A percentile compares a stretch with the other conserved stretches of the same genome.
Evolutionary conservation across 2,113 vertebrate species (phyloP).

Genomic region (Atherinomorus stipes): DNA sequence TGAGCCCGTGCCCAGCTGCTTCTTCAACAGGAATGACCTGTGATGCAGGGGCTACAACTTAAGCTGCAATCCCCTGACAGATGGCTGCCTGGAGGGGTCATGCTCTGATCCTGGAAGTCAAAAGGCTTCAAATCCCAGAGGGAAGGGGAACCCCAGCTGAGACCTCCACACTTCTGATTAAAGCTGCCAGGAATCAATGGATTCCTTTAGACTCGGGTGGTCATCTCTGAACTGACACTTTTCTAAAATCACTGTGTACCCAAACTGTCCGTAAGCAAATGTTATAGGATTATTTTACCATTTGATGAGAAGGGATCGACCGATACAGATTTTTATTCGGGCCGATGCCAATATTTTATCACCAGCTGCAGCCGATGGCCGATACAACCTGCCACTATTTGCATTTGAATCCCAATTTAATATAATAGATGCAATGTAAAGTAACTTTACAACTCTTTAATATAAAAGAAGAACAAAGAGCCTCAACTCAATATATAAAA

Average conservation of each 20-base stretch:
- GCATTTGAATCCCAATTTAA: too few relatives aligned
- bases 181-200: constrained; percentile 47
- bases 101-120: constrained; percentile 61
- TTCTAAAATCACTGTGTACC: neutral
- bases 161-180: constrained; percentile 68
- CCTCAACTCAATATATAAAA: too few relatives aligned
- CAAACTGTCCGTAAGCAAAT: constrained; percentile 6
- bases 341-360: too few relatives aligned
- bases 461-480: too few relatives aligned
- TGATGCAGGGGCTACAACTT: constrained; percentile 40
- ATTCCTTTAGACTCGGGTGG: constrained; percentile 57
- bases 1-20: constrained; percentile 70
- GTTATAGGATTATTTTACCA: constrained; percentile 24
- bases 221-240: constrained; percentile 50
- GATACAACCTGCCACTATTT: too few relatives aligned
- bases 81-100: constrained; percentile 79
- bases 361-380: too few relatives aligned
- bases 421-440: too few relatives aligned
- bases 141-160: constrained; percentile 21
- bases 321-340: too few relatives aligned
- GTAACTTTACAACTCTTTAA: too few relatives aligned
- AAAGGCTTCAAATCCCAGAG: constrained; percentile 57
- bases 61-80: constrained; percentile 72
- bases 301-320: too few relatives aligned
- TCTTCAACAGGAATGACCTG: constrained; percentile 52